Evolutionary conservation across 1,140 invertebrate genomes (phyloP), one percentile per base, ranked within the genome.

Genomic region (Hylaeus anthracinus): DNA sequence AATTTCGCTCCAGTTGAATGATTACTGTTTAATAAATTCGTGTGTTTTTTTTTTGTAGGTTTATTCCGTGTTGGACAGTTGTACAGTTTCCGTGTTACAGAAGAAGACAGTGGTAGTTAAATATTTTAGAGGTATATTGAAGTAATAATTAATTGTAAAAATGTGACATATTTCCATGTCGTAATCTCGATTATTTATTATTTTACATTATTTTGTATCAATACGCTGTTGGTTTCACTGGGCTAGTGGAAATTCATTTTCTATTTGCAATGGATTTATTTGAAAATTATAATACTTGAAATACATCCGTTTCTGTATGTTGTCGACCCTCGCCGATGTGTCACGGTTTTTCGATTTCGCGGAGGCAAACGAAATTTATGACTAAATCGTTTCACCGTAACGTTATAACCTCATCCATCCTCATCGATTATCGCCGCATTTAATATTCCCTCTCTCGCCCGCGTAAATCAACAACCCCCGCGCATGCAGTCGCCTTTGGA

Each of bases 401-500:
- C 79, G 83, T 78, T 78, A 86, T 84, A 82, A 81, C 80, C 61
- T 72, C 83, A 86, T 86, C 83, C 84, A 86, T 86, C 84, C 83
- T 85, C 84, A 86, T 86, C 84, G 84, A 86, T 86, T 86, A 86
- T 82, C 84, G 73, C 58, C 64, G 79, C 83, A 85, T 86, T 86
- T 85, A 86, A 86, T 86, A 85, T 85, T 70, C 74, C 78, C 79
- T 60, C 75, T 86, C 84, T 82, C 63, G 65, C 66, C 64, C 71
- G 58, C 73, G 71, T 69, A 83, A 77, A 86, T 86, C 84, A 76
- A 81, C 79, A 86, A 75, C 63, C 43, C 58, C 60, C 58, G 56
- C 72, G 65, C 43, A 55, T 60, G 72, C 83, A 73, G 72, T 51
- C 78, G 74, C 66, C 67, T 85, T 72, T 78, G 5, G 80, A 82